Base-by-base conservation (phyloP, 2,797 vertebrate species). In the Gadopsis marmoratus region DNA sequence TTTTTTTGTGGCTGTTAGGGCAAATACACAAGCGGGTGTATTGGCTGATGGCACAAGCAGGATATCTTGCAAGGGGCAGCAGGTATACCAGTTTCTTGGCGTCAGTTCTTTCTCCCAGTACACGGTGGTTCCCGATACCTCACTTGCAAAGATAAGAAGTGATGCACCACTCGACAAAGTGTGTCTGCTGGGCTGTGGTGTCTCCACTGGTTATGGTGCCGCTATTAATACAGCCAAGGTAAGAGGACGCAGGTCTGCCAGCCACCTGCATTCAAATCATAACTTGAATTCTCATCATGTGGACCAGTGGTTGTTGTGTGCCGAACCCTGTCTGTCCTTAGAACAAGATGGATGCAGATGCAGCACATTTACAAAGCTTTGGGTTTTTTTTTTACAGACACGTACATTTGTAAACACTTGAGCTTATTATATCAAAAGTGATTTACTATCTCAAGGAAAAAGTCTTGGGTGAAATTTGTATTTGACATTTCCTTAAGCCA, bases 71-170 rank as follows among this genome's bases (percentile, higher is more conserved):
- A 96, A 95, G 81, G 97, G 96, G 41, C 96, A 97, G 86, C 94
- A 95, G 78, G 19, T 99, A 81, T 96, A 95, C 81, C 98, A 99
- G 89, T 99, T 97, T 91, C 96, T 98, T 87, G 97, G 98, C 3
- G 96, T 97, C 73, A 97, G 97, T 88, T 97, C 97, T 2, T 98
- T 99, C 91, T 97, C 96, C 0, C 97, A 98, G 90, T 98, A 97
- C 82, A 99, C 97, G 0, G 97, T 99, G 74, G 97, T 98, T 65
- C 95, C 97, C 0, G 97, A 99, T 51, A 97, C 96, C 70, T 98
- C 97, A 0, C 88, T 99, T 51, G 94, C 97, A 45, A 99, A 97
- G 90, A 96, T 99, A 72, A 92, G 96, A 1, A 59, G 88, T 7
- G 82, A 91, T 11, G 97, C 98, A 10, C 96, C 97, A 4, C 89